Evolutionary conservation across 2,113 vertebrate species (phyloP).

Genomic region (Zeus faber): DNA sequence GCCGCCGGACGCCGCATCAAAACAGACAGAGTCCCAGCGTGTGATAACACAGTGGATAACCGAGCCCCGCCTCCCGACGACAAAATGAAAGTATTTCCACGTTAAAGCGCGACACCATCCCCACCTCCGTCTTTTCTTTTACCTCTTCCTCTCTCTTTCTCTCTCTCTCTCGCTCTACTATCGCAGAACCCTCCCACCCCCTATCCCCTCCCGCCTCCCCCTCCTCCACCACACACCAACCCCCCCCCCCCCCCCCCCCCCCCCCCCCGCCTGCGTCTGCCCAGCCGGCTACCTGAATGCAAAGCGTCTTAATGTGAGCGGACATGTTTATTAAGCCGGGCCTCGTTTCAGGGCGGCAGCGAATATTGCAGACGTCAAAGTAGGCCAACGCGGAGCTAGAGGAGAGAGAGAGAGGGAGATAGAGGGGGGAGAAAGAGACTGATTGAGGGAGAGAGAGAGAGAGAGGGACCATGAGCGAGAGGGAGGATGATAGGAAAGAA

Average conservation of each 20-base stretch:
- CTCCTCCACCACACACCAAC: constrained; percentile 34
- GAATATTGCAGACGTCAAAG: constrained; percentile 79
- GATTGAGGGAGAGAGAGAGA: constrained; percentile 44
- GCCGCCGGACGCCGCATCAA: constrained; percentile 11
- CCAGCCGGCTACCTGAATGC: constrained; percentile 71
- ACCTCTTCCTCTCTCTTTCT: too few species aligned
- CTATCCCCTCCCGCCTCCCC: not conserved
- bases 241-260: constrained; percentile 20
- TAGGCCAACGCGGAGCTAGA: constrained; percentile 65
- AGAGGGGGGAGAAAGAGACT: constrained; percentile 45
- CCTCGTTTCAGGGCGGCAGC: constrained; percentile 72
- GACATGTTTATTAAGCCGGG: constrained; percentile 78
- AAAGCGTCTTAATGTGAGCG: constrained; percentile 70
- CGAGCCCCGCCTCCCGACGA: not conserved
- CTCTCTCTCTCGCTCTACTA: too few species aligned
- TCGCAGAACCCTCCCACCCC: not conserved
- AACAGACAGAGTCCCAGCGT: constrained; percentile 13
- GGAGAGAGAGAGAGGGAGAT: constrained; percentile 44
- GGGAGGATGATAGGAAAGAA: constrained; percentile 33
- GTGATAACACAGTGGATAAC: not conserved
- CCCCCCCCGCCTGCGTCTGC: constrained; percentile 50
- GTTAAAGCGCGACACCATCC: not conserved
- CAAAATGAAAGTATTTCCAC: too few species aligned
- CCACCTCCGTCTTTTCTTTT: too few species aligned
- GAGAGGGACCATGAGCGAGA: constrained; percentile 25